Evolutionary conservation across 2,797 vertebrate genomes (phyloP), one percentile per base, ranked within the genome.

Genomic region (Xiphophorus birchmanni): DNA sequence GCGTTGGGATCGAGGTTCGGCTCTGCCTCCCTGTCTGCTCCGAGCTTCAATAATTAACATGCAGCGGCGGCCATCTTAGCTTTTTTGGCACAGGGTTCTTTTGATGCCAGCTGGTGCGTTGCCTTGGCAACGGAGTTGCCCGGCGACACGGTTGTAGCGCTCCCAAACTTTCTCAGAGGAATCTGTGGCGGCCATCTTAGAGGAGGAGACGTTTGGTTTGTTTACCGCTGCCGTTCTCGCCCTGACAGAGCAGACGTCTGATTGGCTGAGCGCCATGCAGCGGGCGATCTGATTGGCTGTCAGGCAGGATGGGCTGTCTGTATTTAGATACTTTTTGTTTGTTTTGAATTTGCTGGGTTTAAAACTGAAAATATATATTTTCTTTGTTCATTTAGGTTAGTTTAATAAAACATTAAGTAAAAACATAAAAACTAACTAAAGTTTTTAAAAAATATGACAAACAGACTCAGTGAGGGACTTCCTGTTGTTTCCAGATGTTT

Each of bases 41-140:
- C 80, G 80, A 18, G 90, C 87, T 86, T 93, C 91, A 93, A 92
- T 92, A 90, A 93, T 93, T 93, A 90, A 93, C 91, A 83, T 73
- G 84, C 87, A 87, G 75, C 35, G 76, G 91, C 92, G 85, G 92
- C 93, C 93, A 93, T 93, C 90, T 94, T 94, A 92, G 92, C 80
- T 85, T 91, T 86, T 92, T 93, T 92, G 93, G 92, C 92, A 85
- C 32, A 3, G 80, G 23, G 52, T 54, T 54, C 9, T 76, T 85
- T 72, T 29, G 88, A 86, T 82, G 92, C 91, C 92, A 92, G 92
- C 84, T 81, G 88, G 91, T 77, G 40, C 2, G 89, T 94, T 88
- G 87, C 91, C 92, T 69, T 11, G 76, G 87, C 85, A 88, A 91
- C 90, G 37, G 45, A 77, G 76, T 86, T 32, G 32, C 86, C 86